A percentile compares a stretch with the other conserved stretches of the same genome.
phyloP scores from a whole-genome alignment of 2,888 invertebrate species.

The Spialia ferax region DNA sequence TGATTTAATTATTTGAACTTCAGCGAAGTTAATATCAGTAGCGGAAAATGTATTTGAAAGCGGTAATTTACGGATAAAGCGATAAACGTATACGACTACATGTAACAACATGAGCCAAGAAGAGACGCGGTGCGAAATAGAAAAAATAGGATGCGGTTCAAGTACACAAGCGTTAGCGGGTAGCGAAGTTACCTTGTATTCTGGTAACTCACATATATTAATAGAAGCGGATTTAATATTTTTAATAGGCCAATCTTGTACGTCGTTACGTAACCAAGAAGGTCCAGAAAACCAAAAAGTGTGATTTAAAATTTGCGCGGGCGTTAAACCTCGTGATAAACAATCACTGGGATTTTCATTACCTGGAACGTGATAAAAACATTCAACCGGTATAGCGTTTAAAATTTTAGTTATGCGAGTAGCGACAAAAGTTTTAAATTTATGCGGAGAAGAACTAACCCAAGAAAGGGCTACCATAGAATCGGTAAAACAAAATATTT shows the following conservation, averaged over 20 bases:
- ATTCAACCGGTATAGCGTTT: constrained; percentile 7
- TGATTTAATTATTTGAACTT: not conserved
- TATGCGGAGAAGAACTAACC: constrained; percentile 3
- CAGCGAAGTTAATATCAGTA: not conserved
- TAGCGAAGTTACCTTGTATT: constrained; percentile 14
- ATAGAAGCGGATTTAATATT: not conserved
- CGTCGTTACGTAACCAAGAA: constrained; percentile 20
- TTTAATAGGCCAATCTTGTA: not conserved
- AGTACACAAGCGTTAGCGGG: constrained; percentile 5
- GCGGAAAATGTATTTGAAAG: not conserved
- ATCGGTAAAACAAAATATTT: not conserved
- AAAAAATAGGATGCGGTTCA: not conserved
- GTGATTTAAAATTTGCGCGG: constrained; percentile 25
- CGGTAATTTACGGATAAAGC: not conserved
- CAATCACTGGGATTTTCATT: constrained; percentile 29
- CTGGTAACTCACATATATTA: constrained; percentile 9
- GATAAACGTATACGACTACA: not conserved
- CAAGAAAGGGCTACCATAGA: not conserved
- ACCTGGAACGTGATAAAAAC: constrained; percentile 32
- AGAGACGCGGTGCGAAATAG: not conserved
- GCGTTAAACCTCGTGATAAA: constrained; percentile 29
- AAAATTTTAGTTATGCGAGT: constrained; percentile 28
- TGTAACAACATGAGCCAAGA: not conserved
- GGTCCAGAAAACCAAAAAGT: constrained; percentile 34
- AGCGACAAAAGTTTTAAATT: constrained; percentile 19